phyloP scores from a whole-genome alignment of 2,113 vertebrate species.

The Reinhardtius hippoglossoides region DNA sequence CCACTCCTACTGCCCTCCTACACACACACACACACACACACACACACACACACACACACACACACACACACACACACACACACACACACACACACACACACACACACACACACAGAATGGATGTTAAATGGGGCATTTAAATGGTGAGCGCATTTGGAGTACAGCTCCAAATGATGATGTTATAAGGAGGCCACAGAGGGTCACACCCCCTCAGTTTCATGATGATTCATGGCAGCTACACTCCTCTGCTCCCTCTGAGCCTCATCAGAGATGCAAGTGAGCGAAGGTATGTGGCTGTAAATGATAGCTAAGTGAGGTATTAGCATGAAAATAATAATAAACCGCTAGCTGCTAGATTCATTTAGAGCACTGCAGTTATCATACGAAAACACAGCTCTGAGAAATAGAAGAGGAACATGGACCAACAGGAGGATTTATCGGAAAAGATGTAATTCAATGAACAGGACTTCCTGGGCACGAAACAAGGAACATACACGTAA shows the following conservation, averaged over 20 bases:
- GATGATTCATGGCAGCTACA: constrained; percentile 43
- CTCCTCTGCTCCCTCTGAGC: constrained; percentile 21
- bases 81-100: constrained; percentile 11
- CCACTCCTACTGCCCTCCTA: neutral
- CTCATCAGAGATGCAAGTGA: constrained; percentile 7
- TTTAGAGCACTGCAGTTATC: neutral
- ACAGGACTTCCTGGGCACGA: neutral
- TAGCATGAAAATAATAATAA: constrained; percentile 23
- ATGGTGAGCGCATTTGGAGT: constrained; percentile 43
- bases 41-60: constrained; percentile 15
- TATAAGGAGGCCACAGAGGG: constrained; percentile 46
- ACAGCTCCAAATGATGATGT: constrained; percentile 53
- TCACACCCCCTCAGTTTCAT: constrained; percentile 43
- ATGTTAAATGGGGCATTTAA: constrained; percentile 60
- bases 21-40: constrained; percentile 10
- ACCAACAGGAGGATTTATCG: neutral
- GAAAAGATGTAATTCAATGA: neutral
- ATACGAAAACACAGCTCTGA: neutral
- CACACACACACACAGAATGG: constrained; percentile 28
- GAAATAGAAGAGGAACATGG: neutral
- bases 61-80: constrained; percentile 20
- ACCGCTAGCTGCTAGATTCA: neutral
- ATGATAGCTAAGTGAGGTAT: constrained; percentile 14
- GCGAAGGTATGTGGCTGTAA: constrained; percentile 1
- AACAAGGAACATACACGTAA: neutral